Evolutionary conservation across 2,113 vertebrate genomes (phyloP).

Genomic region (Gadus chalcogrammus): DNA sequence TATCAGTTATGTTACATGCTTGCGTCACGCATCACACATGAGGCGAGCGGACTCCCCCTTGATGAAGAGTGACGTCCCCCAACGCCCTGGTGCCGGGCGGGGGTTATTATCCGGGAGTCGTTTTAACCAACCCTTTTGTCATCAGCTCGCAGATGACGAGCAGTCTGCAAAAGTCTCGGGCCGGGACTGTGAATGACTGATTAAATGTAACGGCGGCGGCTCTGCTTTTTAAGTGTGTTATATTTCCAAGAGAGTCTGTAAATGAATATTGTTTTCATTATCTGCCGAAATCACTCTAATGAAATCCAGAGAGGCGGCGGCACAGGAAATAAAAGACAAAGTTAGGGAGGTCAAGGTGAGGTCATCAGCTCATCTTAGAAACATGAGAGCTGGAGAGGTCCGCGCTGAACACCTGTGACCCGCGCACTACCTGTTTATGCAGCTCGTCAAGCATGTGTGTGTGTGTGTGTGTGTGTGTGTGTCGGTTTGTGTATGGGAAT

Average conservation of each 20-base stretch:
- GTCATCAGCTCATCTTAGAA: constrained; percentile 52
- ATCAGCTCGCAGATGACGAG: no score
- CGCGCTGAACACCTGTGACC: constrained; percentile 26
- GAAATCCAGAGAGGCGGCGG: constrained; percentile 5
- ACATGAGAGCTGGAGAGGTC: constrained; percentile 44
- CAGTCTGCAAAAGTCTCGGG: background rate
- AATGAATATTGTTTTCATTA: constrained; percentile 31
- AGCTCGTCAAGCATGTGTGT: background rate
- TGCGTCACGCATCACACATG: no score
- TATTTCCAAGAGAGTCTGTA: background rate
- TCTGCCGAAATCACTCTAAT: constrained; percentile 22
- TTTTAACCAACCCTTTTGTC: no score
- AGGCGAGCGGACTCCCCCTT: no score
- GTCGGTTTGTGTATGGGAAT: constrained; percentile 1
- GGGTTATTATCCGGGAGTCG: no score
- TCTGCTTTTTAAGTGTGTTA: background rate
- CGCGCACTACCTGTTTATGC: constrained; percentile 38
- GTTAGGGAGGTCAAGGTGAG: constrained; percentile 58
- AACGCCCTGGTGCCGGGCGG: no score
- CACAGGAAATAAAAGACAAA: constrained; percentile 25
- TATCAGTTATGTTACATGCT: no score
- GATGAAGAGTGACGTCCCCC: no score
- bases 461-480: constrained; percentile 15
- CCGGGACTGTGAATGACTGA: constrained; percentile 23
- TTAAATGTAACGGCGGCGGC: constrained; percentile 20